These are phyloP conservation scores for Elaphurus davidianus DNA, from an alignment of 2,113 vertebrate genomes.

Conservation along the genomic window DNA sequence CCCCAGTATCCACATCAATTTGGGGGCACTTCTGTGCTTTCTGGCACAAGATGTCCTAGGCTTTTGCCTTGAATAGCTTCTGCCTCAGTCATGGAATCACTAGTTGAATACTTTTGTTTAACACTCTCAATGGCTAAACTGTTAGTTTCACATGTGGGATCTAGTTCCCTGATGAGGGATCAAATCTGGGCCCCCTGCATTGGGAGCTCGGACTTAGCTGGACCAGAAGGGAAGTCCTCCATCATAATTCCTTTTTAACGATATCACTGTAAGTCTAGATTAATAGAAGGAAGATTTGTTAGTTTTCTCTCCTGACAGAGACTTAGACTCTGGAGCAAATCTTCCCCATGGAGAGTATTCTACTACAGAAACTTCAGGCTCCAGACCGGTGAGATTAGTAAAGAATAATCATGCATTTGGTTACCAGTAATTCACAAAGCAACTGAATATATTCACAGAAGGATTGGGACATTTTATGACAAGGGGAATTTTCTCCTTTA, in stretches of 20 bases:
- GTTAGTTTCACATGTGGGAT: not conserved
- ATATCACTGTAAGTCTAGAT: not conserved
- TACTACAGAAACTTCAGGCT: not conserved
- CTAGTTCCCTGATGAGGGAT: not conserved
- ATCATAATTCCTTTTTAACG: not conserved
- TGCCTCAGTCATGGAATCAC: not conserved
- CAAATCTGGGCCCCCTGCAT: not conserved
- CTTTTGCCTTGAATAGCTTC: not conserved
- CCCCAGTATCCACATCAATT: not conserved
- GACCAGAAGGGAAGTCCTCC: not conserved
- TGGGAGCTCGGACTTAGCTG: not conserved
- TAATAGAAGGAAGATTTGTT: not conserved
- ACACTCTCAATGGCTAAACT: not conserved
- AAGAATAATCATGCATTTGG: not conserved
- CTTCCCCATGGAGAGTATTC: not conserved
- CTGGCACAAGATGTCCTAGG: not conserved
- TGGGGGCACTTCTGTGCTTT: not conserved
- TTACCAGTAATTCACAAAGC: not conserved
- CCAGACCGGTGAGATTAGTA: not conserved
- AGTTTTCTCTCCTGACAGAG: not conserved
- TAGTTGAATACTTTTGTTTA: slow-evolving; percentile 13
- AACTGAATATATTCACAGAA: not conserved
- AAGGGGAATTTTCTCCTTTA: not conserved
- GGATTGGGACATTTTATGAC: not conserved
- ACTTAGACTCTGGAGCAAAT: not conserved